These are phyloP conservation scores for Mastacembelus armatus DNA, from an alignment of 2,797 vertebrate genomes.

Conservation along the genomic window DNA sequence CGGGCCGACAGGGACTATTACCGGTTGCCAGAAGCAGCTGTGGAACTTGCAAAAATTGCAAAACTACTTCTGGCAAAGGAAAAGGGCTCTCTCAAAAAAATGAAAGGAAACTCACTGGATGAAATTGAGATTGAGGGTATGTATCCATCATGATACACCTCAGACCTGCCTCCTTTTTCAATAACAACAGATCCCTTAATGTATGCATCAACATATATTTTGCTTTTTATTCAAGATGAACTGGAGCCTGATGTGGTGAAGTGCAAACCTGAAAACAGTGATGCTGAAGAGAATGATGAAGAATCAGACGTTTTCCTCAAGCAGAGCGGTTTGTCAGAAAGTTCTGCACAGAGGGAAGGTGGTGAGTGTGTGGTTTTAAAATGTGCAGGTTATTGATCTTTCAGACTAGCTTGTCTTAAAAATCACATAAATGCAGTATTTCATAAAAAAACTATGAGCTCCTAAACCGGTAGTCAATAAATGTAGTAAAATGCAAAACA, in stretches of 20 bases:
- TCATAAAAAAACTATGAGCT: too few species aligned
- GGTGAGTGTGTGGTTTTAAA: too few species aligned
- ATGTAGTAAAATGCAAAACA: too few species aligned
- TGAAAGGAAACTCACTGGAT: slow-evolving; percentile 56
- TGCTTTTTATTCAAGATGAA: slow-evolving; percentile 47
- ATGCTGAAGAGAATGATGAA: slow-evolving; percentile 5
- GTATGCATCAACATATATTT: too few species aligned
- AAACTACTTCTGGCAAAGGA: slow-evolving; percentile 69
- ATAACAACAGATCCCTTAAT: too few species aligned
- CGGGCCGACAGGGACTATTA: slow-evolving; percentile 57
- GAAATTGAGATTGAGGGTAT: slow-evolving; percentile 67
- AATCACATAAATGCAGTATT: too few species aligned
- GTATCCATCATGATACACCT: not conserved
- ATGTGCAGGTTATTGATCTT: too few species aligned
- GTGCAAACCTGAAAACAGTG: not conserved
- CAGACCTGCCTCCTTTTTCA: too few species aligned
- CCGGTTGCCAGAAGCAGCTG: slow-evolving; percentile 47
- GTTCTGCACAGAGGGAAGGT: too few species aligned
- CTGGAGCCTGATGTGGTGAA: slow-evolving; percentile 54
- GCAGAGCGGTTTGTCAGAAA: slow-evolving; percentile 33
- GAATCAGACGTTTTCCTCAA: not conserved
- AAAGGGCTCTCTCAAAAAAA: slow-evolving; percentile 55
- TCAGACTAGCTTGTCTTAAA: too few species aligned
- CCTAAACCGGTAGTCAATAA: too few species aligned
- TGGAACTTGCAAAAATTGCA: slow-evolving; percentile 71